phyloP scores from a whole-genome alignment of 1,140 invertebrate genomes.

The Drosophila sechellia region DNA sequence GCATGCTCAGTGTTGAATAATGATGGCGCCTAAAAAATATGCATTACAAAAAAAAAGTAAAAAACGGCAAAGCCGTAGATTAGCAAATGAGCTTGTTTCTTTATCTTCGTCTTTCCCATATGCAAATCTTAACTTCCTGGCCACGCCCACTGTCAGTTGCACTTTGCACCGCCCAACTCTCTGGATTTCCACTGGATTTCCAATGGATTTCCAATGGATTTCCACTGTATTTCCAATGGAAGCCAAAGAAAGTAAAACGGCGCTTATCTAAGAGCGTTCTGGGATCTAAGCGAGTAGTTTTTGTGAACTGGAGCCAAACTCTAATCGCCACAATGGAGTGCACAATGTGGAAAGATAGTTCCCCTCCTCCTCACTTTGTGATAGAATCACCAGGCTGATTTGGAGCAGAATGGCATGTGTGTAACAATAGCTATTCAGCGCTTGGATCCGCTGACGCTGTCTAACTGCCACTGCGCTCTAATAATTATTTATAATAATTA shows the following conservation, averaged over 20 bases:
- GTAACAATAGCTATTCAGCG: slow-evolving; percentile 59
- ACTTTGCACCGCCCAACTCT: slow-evolving; percentile 3
- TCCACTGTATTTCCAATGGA: not conserved
- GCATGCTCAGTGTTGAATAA: slow-evolving; percentile 77
- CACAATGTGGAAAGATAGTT: slow-evolving; percentile 71
- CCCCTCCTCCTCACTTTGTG: not conserved
- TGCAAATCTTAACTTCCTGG: slow-evolving; percentile 48
- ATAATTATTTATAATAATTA: slow-evolving; percentile 82
- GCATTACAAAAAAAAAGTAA: not conserved
- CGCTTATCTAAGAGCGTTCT: slow-evolving; percentile 26
- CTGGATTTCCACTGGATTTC: too few species aligned
- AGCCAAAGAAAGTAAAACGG: slow-evolving; percentile 26
- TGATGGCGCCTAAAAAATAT: slow-evolving; percentile 61
- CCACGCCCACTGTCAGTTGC: slow-evolving; percentile 69
- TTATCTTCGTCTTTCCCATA: slow-evolving; percentile 41
- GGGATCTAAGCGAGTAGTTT: slow-evolving; percentile 29
- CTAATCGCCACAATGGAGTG: slow-evolving; percentile 76
- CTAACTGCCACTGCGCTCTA: slow-evolving; percentile 78
- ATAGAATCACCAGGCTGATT: not conserved
- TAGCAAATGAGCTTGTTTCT: slow-evolving; percentile 66
- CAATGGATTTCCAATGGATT: too few species aligned
- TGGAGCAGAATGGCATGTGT: slow-evolving; percentile 37
- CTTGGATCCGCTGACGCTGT: slow-evolving; percentile 42
- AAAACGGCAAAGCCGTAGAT: slow-evolving; percentile 41
- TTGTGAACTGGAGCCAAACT: slow-evolving; percentile 40